Base-by-base conservation (phyloP, 2,797 vertebrate genomes). In the Eptatretus atami region DNA sequence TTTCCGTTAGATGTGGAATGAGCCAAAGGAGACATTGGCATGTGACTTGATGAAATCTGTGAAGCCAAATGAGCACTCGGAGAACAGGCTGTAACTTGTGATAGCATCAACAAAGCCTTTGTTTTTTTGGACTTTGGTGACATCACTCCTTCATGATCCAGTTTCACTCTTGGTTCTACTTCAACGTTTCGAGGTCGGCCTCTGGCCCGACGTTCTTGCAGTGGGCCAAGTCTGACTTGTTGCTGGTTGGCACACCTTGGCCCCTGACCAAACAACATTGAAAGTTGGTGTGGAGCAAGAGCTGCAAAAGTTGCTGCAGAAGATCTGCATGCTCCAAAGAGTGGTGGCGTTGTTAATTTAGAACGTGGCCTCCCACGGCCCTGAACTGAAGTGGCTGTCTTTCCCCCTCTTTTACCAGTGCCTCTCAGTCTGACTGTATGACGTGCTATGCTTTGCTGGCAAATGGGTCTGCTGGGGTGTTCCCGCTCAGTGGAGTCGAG, bases 91-190 rank as follows among this genome's bases (percentile, higher is more conserved):
- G 57, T 61, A 10, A 44, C 31, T 44, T 11, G n/a, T 25, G 24
- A n/a, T 25, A 74, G 76, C 72, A 81, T 69, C 31, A 88, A 78
- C 71, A 96, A 71, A 1, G 87, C 84, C 69, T 88, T 90, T 73
- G 83, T 74, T 64, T 79, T 85, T 74, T 93, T 96, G 53, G 84
- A 94, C 72, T 96, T 96, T 31, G 90, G 90, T n/a, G 88, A 93
- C 1, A 81, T 95, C 69, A 96, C 87, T 2, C 90, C 87, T 71
- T 95, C 88, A 1, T 93, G 90, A 77, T 95, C 90, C 65, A 98
- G 79, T 73, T 96, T 94, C 66, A 96, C 83, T 65, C 90, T 74
- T 69, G 81, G 85, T 69, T 88, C 86, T 0, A 73, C 1, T 1
- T 74, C 73, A 0, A 69, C 63, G 65, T 82, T 83, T 67, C 82